Base-by-base conservation (phyloP, 1,140 invertebrate genomes). In the Theocolax elegans region DNA sequence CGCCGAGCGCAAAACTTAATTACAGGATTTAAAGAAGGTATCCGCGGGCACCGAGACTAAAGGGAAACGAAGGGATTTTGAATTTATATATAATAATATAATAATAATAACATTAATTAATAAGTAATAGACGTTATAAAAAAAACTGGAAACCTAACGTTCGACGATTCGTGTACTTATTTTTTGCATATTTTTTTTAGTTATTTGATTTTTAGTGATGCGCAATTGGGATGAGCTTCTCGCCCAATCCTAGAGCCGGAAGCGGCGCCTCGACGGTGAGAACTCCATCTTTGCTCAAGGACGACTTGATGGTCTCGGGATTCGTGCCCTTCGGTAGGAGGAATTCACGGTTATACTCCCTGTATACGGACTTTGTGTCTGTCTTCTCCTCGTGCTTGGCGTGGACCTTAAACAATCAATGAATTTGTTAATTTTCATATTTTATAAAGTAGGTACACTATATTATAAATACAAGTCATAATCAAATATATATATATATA, bases 311-410 rank as follows among this genome's bases (percentile, higher is more conserved):
- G 48, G 90, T 90, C 87, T 97, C 95, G 0, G 95, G 95, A 86
- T 97, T 96, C 31, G 94, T 96, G 72, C 94, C 95, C 84, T 96
- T 95, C 4, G 95, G 96, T 78, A 98, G 86, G 80, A 97, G 87
- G 87, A 98, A 98, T 88, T 98, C 95, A 71, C 95, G 89, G 84
- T 97, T 97, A 90, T 97, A 98, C 83, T 98, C 95, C 83, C 95
- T 91, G 89, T 96, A 97, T 2, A 97, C 95, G 23, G 94, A 95
- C 88, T 95, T 95, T 76, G 92, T 95, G 82, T 97, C 95, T 35
- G 93, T 91, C 82, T 97, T 97, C 84, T 98, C 95, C 86, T 98
- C 95, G 84, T 98, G 96, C 86, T 97, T 97, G 63, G 95, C 96
- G 81, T 97, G 95, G 17, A 98, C 95, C 95, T 97, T 86, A 58